phyloP scores from a whole-genome alignment of 92 coral and sea anemone species.

The Siderastrea siderea region DNA sequence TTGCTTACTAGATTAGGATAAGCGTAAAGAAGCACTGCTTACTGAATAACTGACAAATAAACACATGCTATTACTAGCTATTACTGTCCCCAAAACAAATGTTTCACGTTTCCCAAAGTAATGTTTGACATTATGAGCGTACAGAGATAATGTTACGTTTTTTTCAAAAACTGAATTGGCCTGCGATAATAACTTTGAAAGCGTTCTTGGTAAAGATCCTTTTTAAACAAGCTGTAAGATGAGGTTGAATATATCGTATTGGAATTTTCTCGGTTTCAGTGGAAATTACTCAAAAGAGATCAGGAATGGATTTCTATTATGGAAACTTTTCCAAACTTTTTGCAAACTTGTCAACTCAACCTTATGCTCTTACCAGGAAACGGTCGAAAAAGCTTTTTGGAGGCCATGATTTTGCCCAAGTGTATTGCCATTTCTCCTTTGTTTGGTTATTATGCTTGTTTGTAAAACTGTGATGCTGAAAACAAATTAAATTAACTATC shows the following conservation, averaged over 20 bases:
- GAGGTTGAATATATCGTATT: too few species aligned
- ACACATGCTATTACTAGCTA: not conserved
- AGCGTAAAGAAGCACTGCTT: not conserved
- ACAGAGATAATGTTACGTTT: not conserved
- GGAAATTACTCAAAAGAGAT: not conserved
- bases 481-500: not conserved
- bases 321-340: not conserved
- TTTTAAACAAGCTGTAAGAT: too few species aligned
- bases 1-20: not conserved
- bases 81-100: not conserved
- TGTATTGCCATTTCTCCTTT: not conserved
- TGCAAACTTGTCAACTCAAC: not conserved
- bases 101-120: not conserved
- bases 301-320: not conserved
- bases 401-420: conserved; percentile 2
- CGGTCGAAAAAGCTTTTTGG: not conserved
- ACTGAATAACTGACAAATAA: not conserved
- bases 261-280: too few species aligned
- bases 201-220: not conserved
- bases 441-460: not conserved
- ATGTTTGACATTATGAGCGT: not conserved
- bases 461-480: not conserved
- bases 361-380: conserved; percentile 15
- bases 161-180: not conserved
- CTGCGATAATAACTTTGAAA: not conserved